Conservation (phyloP, 1,140 invertebrate species). For the Achatina immaculata region DNA sequence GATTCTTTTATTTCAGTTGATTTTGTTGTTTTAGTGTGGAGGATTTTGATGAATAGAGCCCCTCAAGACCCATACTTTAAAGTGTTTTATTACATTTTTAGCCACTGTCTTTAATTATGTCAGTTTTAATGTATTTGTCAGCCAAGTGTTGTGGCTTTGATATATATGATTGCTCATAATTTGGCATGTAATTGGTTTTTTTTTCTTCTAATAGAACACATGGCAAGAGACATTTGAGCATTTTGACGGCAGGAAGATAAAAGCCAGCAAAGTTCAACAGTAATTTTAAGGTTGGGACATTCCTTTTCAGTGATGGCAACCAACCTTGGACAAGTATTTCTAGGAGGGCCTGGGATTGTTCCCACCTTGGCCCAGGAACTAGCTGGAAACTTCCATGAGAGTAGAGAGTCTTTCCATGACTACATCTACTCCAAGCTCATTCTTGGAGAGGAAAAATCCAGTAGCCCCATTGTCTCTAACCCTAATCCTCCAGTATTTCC, state of each 20-base stretch:
- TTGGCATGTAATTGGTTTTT: not conserved
- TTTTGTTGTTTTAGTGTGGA: too few species aligned
- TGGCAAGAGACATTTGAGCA: not conserved
- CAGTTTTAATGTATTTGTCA: too few species aligned
- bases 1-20: too few species aligned
- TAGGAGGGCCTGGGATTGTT: conserved; percentile 17
- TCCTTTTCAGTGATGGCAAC: not conserved
- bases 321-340: conserved; percentile 32
- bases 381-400: conserved; percentile 29
- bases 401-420: conserved; percentile 35
- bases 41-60: too few species aligned
- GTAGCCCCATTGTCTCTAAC: not conserved
- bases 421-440: conserved; percentile 37
- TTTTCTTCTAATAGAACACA: not conserved
- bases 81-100: too few species aligned
- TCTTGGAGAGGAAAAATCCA: conserved; percentile 25
- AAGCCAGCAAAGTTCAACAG: too few species aligned
- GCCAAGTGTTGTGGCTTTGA: too few species aligned
- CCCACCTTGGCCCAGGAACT: conserved; percentile 28
- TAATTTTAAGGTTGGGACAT: too few species aligned
- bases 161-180: too few species aligned
- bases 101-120: too few species aligned
- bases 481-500: conserved; percentile 25
- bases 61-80: too few species aligned
- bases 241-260: too few species aligned